These are phyloP conservation scores for Myripristis jacobus DNA, from an alignment of 2,797 vertebrate genomes.

Conservation along the genomic window DNA sequence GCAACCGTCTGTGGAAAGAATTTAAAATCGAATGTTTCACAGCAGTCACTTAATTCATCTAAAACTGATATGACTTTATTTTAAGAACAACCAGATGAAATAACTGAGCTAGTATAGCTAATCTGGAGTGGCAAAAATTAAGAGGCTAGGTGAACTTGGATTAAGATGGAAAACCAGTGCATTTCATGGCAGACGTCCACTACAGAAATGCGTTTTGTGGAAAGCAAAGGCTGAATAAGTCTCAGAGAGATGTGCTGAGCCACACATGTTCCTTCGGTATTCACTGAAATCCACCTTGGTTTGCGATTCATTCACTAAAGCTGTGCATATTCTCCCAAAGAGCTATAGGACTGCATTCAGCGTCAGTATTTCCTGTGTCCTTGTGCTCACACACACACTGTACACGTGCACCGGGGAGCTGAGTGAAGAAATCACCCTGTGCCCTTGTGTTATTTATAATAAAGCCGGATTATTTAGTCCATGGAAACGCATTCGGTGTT, in stretches of 20 bases:
- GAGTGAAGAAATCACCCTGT: no score
- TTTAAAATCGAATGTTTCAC: no score
- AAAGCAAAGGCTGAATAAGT: slow-evolving; percentile 31
- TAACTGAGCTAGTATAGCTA: neutral
- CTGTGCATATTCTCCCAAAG: no score
- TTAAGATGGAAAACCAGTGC: slow-evolving; percentile 48
- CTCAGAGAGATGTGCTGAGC: slow-evolving; percentile 16
- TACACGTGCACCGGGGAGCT: no score
- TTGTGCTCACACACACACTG: no score
- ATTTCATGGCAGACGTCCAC: slow-evolving; percentile 46
- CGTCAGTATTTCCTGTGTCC: no score
- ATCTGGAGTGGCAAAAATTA: slow-evolving; percentile 44
- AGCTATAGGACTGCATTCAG: no score
- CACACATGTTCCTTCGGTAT: slow-evolving; percentile 2
- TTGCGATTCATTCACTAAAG: slow-evolving; percentile 4
- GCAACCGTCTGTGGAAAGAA: no score
- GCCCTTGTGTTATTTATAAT: no score
- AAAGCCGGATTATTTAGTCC: no score
- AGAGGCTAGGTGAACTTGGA: slow-evolving; percentile 51
- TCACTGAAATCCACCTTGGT: slow-evolving; percentile 12
- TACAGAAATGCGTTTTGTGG: slow-evolving; percentile 21
- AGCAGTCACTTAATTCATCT: no score
- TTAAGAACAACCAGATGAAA: neutral
- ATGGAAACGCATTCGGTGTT: no score
- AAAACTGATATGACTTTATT: neutral